Evolutionary conservation across 2,888 invertebrate species (phyloP).

Genomic region (Axea sp.): DNA sequence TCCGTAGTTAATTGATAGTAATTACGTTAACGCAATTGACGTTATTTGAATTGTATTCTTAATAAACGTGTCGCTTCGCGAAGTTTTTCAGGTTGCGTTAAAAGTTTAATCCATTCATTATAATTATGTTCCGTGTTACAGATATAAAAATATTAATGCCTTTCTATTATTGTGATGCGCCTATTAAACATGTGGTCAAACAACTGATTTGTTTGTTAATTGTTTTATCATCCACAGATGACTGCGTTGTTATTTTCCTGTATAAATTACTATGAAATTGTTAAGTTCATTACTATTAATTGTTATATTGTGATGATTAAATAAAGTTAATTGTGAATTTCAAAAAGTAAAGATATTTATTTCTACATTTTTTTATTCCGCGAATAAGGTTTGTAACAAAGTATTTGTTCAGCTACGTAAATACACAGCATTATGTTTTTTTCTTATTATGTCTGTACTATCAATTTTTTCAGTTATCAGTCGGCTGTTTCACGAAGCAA

Average conservation of each 20-base stretch:
- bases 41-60: not conserved
- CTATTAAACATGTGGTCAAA: no score
- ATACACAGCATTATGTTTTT: not conserved
- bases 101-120: not conserved
- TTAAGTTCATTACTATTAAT: no score
- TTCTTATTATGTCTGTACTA: slow-evolving; percentile 5
- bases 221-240: no score
- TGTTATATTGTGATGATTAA: no score
- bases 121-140: not conserved
- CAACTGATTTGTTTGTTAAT: not conserved
- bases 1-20: not conserved
- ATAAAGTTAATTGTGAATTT: no score
- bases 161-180: no score
- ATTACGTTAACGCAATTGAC: not conserved
- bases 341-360: not conserved
- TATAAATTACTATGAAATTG: no score
- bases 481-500: not conserved
- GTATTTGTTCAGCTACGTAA: not conserved
- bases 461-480: not conserved
- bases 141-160: no score
- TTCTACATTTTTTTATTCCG: not conserved
- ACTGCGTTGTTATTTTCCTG: no score
- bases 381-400: not conserved
- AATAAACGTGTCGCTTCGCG: not conserved
- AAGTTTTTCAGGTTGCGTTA: not conserved